A percentile compares a stretch with the other conserved stretches of the same genome.
Conservation (phyloP, 2,113 vertebrate genomes). For the Dissostichus mawsoni region DNA sequence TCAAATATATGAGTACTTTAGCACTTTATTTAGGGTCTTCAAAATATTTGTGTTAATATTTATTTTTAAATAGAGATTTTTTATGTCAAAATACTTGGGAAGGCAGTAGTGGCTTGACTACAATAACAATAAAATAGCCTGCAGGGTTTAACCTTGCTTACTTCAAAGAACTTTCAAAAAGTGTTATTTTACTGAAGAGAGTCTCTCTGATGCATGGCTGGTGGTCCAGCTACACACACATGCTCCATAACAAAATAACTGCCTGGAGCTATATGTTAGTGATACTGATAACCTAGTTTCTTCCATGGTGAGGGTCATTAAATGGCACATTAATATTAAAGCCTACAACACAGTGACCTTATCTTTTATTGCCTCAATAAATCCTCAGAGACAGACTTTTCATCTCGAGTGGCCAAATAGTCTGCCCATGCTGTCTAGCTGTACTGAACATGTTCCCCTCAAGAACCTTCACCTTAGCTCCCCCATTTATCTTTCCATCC, state of each 20-base stretch:
- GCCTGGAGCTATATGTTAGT: conserved; percentile 57
- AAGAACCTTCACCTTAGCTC: conserved; percentile 39
- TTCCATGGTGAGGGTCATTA: conserved; percentile 66
- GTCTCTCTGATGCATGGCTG: conserved; percentile 8
- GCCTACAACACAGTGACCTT: conserved; percentile 81
- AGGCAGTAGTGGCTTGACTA: not conserved
- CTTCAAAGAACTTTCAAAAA: conserved; percentile 14
- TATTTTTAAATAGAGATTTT: not conserved
- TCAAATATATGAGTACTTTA: too few relatives aligned
- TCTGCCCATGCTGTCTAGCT: conserved; percentile 39
- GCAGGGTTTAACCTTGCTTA: conserved; percentile 4
- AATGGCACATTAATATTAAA: conserved; percentile 81
- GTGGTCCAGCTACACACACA: conserved; percentile 27
- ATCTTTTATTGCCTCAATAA: conserved; percentile 81
- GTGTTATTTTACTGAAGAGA: conserved; percentile 14
- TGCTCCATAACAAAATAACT: conserved; percentile 56
- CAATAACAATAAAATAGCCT: conserved; percentile 1
- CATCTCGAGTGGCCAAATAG: conserved; percentile 64
- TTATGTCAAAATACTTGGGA: not conserved
- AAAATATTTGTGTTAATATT: not conserved
- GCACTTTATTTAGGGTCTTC: not conserved
- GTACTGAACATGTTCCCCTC: conserved; percentile 41
- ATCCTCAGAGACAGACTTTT: conserved; percentile 69
- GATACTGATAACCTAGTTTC: conserved; percentile 70
- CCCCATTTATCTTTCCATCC: conserved; percentile 59